Evolutionary conservation across 2,797 vertebrate genomes (phyloP).

Genomic region (Gouania willdenowi): DNA sequence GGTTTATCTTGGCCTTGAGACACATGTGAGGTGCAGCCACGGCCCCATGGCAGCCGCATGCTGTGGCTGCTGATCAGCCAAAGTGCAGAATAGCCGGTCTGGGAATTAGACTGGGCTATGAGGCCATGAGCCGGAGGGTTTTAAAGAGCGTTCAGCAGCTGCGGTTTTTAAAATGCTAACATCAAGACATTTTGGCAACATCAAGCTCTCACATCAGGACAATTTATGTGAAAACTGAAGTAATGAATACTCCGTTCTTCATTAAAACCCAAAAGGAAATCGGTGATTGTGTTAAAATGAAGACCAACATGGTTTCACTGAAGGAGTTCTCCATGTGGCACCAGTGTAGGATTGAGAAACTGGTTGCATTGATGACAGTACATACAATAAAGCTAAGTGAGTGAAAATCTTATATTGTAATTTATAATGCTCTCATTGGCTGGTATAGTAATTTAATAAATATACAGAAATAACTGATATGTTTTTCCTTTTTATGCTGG

Average conservation of each 20-base stretch:
- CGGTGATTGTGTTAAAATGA: background rate
- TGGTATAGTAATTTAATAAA: background rate
- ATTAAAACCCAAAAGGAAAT: slow-evolving; percentile 2
- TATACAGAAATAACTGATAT: background rate
- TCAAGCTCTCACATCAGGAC: too few relatives aligned
- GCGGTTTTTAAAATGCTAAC: slow-evolving; percentile 8
- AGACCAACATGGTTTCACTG: background rate
- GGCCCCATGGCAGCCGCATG: slow-evolving; percentile 45
- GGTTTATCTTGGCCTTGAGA: slow-evolving; percentile 80
- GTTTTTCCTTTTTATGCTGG: slow-evolving; percentile 7
- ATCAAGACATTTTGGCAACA: background rate
- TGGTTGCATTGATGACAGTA: background rate
- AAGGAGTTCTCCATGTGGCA: background rate
- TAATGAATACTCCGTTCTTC: background rate
- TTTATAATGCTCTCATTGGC: too few relatives aligned
- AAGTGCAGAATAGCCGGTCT: slow-evolving; percentile 39
- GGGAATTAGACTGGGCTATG: slow-evolving; percentile 48
- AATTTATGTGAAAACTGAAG: too few relatives aligned
- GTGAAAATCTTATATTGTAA: too few relatives aligned
- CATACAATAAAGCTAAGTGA: too few relatives aligned
- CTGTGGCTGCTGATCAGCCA: slow-evolving; percentile 57
- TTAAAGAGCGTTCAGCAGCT: slow-evolving; percentile 30
- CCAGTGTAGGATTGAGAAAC: background rate
- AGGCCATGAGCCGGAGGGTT: slow-evolving; percentile 18
- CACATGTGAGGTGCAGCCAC: slow-evolving; percentile 57